Percentiles rank a stretch among this genome's conserved stretches.
Evolutionary conservation across 1,140 invertebrate genomes (phyloP).

Genomic region (Pseudoatta argentina): DNA sequence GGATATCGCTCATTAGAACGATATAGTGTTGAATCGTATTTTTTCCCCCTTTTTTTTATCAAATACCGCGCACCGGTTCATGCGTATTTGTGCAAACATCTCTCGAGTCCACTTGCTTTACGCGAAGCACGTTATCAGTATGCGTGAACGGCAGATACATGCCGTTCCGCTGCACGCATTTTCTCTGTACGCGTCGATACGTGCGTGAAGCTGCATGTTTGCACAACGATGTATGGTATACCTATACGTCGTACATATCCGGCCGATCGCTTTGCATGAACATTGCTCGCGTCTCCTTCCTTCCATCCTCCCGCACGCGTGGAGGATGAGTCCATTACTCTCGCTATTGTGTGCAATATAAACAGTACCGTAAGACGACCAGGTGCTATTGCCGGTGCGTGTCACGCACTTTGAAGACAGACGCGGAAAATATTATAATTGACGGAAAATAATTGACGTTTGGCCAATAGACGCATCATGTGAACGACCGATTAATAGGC

Average conservation of each 20-base stretch:
- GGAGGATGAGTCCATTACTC: slow-evolving; percentile 45
- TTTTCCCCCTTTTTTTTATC: not conserved
- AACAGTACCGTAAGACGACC: slow-evolving; percentile 12
- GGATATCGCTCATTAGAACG: not conserved
- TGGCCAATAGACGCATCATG: not conserved
- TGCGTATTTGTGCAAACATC: slow-evolving; percentile 7
- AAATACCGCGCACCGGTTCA: not conserved
- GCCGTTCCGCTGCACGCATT: not conserved
- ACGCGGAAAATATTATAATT: slow-evolving; percentile 43
- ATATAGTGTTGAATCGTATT: not conserved
- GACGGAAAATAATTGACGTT: slow-evolving; percentile 36
- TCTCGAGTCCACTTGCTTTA: not conserved
- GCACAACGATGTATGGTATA: slow-evolving; percentile 27
- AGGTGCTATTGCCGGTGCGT: slow-evolving; percentile 23
- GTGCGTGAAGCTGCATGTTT: slow-evolving; percentile 23
- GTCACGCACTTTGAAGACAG: not conserved
- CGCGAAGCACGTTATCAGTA: not conserved
- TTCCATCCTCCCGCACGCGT: slow-evolving; percentile 2
- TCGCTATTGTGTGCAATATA: slow-evolving; percentile 52
- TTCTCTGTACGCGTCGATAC: slow-evolving; percentile 28
- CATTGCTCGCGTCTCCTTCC: slow-evolving; percentile 27
- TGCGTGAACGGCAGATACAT: not conserved
- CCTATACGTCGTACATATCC: slow-evolving; percentile 36
- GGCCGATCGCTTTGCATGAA: slow-evolving; percentile 37
- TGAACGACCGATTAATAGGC: slow-evolving; percentile 29